These are phyloP conservation scores for Philhelius pedissequus DNA, from an alignment of 2,888 invertebrate genomes.

Conservation along the genomic window DNA sequence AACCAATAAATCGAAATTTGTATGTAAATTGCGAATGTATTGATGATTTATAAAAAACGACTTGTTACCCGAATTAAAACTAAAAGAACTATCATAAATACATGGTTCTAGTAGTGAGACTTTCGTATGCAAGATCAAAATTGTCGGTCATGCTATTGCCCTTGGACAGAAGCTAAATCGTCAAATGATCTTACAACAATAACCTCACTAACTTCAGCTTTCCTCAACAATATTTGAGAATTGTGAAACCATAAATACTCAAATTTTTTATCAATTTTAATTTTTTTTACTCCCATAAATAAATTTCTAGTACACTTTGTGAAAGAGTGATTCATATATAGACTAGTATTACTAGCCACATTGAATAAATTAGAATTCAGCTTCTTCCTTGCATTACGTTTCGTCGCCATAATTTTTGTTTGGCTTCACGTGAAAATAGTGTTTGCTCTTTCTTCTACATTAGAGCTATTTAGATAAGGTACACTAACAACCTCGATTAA, in stretches of 20 bases:
- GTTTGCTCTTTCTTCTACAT: too few relatives aligned
- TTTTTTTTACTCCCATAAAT: too few relatives aligned
- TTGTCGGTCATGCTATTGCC: too few relatives aligned
- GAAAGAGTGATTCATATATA: slow-evolving; percentile 5
- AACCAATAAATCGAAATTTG: not conserved
- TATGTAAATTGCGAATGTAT: not conserved
- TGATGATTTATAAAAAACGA: not conserved
- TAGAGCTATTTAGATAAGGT: too few relatives aligned
- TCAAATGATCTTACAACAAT: not conserved
- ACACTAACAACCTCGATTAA: too few relatives aligned
- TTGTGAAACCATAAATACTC: too few relatives aligned
- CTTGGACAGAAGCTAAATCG: not conserved
- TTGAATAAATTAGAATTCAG: not conserved
- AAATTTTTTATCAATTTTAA: too few relatives aligned
- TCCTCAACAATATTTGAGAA: not conserved
- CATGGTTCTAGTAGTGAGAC: not conserved
- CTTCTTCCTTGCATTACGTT: not conserved
- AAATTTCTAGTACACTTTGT: too few relatives aligned
- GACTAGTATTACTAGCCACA: not conserved
- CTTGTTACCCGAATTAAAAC: not conserved
- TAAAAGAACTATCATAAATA: not conserved
- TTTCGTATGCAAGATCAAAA: too few relatives aligned
- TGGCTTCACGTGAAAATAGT: too few relatives aligned
- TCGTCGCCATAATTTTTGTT: too few relatives aligned
- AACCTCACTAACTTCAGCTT: not conserved